Evolutionary conservation across 1,140 invertebrate genomes (phyloP).

Genomic region (Micrasema longulum): DNA sequence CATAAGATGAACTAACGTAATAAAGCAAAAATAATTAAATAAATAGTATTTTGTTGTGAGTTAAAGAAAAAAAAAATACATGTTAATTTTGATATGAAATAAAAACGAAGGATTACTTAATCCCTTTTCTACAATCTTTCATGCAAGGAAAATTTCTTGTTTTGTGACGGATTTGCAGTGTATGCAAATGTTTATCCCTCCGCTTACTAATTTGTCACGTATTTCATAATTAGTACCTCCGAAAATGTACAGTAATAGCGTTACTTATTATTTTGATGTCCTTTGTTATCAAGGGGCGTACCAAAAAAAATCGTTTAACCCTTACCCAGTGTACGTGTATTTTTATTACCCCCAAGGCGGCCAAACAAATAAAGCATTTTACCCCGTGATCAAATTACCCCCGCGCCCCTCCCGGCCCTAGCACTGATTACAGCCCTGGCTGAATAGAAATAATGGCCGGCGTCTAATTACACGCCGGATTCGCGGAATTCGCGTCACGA

Average conservation of each 20-base stretch:
- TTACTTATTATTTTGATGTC: background rate
- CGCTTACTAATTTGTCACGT: background rate
- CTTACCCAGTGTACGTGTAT: slow-evolving; percentile 17
- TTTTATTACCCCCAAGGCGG: slow-evolving; percentile 19
- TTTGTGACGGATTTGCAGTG: too few relatives aligned
- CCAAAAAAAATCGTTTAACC: slow-evolving; percentile 13
- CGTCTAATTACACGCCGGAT: slow-evolving; percentile 29
- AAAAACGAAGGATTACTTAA: too few relatives aligned
- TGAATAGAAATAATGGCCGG: slow-evolving; percentile 36
- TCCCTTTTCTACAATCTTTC: too few relatives aligned
- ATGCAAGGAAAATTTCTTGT: too few relatives aligned
- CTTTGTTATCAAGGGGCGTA: background rate
- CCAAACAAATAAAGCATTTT: slow-evolving; percentile 31
- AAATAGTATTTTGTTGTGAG: too few relatives aligned
- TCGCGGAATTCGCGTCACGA: background rate
- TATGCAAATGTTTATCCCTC: too few relatives aligned
- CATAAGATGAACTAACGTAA: too few relatives aligned
- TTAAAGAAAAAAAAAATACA: too few relatives aligned
- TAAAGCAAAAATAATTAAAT: too few relatives aligned
- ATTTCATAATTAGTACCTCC: background rate
- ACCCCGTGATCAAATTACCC: slow-evolving; percentile 28
- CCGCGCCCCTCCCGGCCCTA: background rate
- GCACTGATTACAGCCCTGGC: slow-evolving; percentile 27
- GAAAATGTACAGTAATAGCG: background rate
- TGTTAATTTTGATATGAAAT: too few relatives aligned